A percentile compares a stretch with the other conserved stretches of the same genome.
phyloP scores from a whole-genome alignment of 2,113 vertebrate species.

The Paradoxurus hermaphroditus region DNA sequence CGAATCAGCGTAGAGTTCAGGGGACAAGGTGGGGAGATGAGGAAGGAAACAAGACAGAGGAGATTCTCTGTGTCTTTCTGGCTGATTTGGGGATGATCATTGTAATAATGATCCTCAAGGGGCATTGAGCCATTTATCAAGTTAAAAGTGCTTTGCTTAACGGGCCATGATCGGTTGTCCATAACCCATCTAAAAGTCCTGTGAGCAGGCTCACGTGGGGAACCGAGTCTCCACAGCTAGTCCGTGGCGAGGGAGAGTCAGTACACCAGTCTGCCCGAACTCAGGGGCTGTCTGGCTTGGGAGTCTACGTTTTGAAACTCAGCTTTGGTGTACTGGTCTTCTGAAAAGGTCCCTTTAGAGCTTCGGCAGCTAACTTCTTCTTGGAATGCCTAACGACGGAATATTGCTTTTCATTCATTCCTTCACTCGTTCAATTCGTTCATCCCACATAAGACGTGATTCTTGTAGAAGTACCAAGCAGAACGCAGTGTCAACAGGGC shows the following conservation, averaged over 20 bases:
- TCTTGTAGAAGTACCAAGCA: not conserved
- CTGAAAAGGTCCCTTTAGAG: not conserved
- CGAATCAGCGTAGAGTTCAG: not conserved
- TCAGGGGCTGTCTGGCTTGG: not conserved
- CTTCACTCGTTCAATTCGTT: not conserved
- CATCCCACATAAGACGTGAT: not conserved
- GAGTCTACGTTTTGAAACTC: not conserved
- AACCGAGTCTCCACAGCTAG: not conserved
- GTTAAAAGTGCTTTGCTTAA: not conserved
- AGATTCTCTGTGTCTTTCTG: not conserved
- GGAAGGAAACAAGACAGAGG: not conserved
- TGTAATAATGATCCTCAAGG: not conserved
- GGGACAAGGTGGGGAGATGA: not conserved
- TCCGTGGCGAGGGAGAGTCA: not conserved
- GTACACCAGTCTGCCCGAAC: not conserved
- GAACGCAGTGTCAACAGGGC: not conserved
- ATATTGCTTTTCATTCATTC: not conserved
- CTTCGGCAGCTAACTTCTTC: not conserved
- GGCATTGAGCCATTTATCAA: not conserved
- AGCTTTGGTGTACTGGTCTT: not conserved
- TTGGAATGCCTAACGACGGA: not conserved
- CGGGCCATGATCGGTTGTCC: not conserved
- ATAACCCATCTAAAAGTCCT: not conserved
- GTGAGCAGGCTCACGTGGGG: not conserved
- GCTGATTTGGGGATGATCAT: not conserved